A percentile compares a stretch with the other conserved stretches of the same genome.
These are phyloP conservation scores for Podarcis cretensis DNA, from an alignment of 2,113 vertebrate species.

Conservation along the genomic window DNA sequence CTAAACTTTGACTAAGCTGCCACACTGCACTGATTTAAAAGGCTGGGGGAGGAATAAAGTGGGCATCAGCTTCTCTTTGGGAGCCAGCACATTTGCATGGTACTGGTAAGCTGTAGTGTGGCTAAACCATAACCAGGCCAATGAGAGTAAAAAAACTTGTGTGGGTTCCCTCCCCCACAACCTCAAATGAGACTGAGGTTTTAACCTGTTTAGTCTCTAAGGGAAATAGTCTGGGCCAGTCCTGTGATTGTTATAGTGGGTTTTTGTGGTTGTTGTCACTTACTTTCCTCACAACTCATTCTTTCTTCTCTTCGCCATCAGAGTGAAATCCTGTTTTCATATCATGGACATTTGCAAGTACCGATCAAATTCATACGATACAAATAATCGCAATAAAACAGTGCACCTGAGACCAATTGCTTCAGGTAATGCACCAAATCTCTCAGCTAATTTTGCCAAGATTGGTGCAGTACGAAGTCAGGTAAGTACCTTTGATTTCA, in stretches of 20 bases:
- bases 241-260: too few species aligned
- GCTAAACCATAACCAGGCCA: too few species aligned
- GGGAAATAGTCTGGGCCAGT: too few species aligned
- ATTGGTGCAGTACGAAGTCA: constrained; percentile 88
- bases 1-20: too few species aligned
- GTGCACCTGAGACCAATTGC: constrained; percentile 88
- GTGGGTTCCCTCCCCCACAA: neutral
- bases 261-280: too few species aligned
- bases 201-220: neutral
- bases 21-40: too few species aligned
- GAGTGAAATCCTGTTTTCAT: constrained; percentile 98
- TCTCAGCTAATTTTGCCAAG: constrained; percentile 90
- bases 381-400: constrained; percentile 88
- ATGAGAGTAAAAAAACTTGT: neutral
- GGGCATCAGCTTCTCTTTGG: too few species aligned
- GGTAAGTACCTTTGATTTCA: constrained; percentile 75
- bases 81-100: too few species aligned
- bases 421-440: constrained; percentile 77
- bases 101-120: too few species aligned
- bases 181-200: neutral
- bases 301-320: constrained; percentile 56
- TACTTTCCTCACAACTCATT: neutral
- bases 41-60: too few species aligned
- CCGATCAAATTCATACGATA: constrained; percentile 84
- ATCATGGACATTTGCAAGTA: constrained; percentile 97